Evolutionary conservation across 2,888 invertebrate species (phyloP).

Genomic region (Torymus aiolomorphi): DNA sequence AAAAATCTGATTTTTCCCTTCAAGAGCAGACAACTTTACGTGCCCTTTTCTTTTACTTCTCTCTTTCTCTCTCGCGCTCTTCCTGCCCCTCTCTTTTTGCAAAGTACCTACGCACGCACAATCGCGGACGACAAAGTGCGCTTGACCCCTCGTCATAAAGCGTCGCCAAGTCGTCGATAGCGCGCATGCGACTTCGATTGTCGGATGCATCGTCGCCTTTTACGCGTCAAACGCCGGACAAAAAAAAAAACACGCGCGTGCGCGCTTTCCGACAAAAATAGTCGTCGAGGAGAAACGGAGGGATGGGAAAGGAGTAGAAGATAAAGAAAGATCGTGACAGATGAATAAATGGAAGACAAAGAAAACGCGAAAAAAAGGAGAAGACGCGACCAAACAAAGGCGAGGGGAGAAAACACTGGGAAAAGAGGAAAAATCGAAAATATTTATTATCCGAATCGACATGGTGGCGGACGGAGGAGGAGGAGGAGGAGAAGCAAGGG

Average conservation of each 20-base stretch:
- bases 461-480: too few species aligned
- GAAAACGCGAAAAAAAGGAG: slow-evolving; percentile 31
- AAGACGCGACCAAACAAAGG: slow-evolving; percentile 34
- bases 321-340: slow-evolving; percentile 50
- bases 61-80: background rate
- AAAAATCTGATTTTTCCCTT: background rate
- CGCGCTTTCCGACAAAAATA: slow-evolving; percentile 14
- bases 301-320: slow-evolving; percentile 19
- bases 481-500: too few species aligned
- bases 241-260: slow-evolving; percentile 8
- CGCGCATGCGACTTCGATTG: slow-evolving; percentile 35
- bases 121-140: slow-evolving; percentile 51
- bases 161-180: slow-evolving; percentile 52
- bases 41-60: background rate
- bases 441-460: slow-evolving; percentile 23
- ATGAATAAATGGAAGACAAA: slow-evolving; percentile 49
- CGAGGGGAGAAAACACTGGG: background rate
- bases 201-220: slow-evolving; percentile 46
- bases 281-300: slow-evolving; percentile 29
- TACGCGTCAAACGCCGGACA: slow-evolving; percentile 38
- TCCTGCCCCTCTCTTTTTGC: too few species aligned
- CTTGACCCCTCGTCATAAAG: slow-evolving; percentile 51
- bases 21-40: too few species aligned
- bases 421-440: slow-evolving; percentile 34
- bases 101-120: slow-evolving; percentile 26